These are phyloP conservation scores for Genyomyrus donnyi DNA, from an alignment of 2,113 vertebrate genomes.

Conservation along the genomic window DNA sequence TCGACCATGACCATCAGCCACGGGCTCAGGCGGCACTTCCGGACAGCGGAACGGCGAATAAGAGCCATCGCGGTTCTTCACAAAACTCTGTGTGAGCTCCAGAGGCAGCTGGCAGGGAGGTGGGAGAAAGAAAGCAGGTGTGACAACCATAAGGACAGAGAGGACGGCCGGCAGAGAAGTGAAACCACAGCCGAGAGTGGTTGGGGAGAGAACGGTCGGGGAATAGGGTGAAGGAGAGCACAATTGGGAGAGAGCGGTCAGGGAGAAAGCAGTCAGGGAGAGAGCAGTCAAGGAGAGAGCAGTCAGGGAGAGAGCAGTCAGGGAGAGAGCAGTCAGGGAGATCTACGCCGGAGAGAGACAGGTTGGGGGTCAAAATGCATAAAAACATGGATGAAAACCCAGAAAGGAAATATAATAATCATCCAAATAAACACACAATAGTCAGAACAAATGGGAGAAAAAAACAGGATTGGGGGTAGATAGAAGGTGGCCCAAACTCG, in stretches of 20 bases:
- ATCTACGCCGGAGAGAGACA: not conserved
- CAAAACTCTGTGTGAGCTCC: slow-evolving; percentile 81
- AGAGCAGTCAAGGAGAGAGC: too few species aligned
- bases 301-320: too few species aligned
- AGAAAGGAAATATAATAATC: not conserved
- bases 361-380: not conserved
- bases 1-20: slow-evolving; percentile 51
- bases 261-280: not conserved
- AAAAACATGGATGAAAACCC: not conserved
- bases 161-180: not conserved
- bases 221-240: not conserved
- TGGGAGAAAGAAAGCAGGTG: not conserved
- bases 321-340: not conserved
- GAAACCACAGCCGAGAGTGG: not conserved
- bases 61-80: slow-evolving; percentile 77
- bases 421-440: not conserved
- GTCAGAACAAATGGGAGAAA: not conserved
- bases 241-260: not conserved
- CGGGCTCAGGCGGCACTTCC: slow-evolving; percentile 65
- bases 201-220: not conserved
- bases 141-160: not conserved
- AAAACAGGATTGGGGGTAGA: not conserved
- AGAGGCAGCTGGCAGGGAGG: slow-evolving; percentile 67
- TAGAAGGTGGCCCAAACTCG: not conserved
- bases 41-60: slow-evolving; percentile 72